Evolutionary conservation across 2,888 invertebrate species (phyloP), one percentile per base, ranked within the genome.

Genomic region (Ectobius pallidus): DNA sequence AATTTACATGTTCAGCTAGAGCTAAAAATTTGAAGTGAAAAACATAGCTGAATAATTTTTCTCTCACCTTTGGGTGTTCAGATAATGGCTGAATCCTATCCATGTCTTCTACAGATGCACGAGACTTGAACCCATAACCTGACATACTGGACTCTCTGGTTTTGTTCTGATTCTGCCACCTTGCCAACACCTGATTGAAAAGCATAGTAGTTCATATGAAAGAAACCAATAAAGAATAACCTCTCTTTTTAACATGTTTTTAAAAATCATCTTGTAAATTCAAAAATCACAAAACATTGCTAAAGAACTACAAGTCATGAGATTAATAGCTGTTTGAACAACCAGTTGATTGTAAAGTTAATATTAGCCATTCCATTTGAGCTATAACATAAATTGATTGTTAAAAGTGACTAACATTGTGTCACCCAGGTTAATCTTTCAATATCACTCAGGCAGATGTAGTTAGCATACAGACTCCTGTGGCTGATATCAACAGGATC

Each of bases 31-130:
- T n/a, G n/a, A n/a, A n/a, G n/a, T n/a, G n/a, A n/a, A n/a, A n/a
- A n/a, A n/a, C n/a, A n/a, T n/a, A n/a, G n/a, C n/a, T n/a, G n/a
- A n/a, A n/a, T n/a, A n/a, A n/a, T n/a, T n/a, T n/a, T n/a, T n/a
- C n/a, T n/a, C 16, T 30, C 30, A 87, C 88, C 81, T 84, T 80
- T 32, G 86, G 84, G 76, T 86, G 82, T 72, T 83, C 81, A 16
- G 87, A 86, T 6, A 91, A 81, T 70, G 82, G 79, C 79, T 89
- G 89, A 61, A 85, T 84, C 71, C 84, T 81, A 77, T 91, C 91
- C 82, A 91, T 84, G 58, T 83, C 81, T 65, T 80, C 81, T 0
- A 80, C 78, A 39, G 75, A 74, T 42, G 75, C 63, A 46, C 78
- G 77, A 6, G 80, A 80, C 65, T 78, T 80, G 3, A 79, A 78